Evolutionary conservation across 2,888 invertebrate genomes (phyloP), one percentile per base, ranked within the genome.

Genomic region (Augochlorella aurata): DNA sequence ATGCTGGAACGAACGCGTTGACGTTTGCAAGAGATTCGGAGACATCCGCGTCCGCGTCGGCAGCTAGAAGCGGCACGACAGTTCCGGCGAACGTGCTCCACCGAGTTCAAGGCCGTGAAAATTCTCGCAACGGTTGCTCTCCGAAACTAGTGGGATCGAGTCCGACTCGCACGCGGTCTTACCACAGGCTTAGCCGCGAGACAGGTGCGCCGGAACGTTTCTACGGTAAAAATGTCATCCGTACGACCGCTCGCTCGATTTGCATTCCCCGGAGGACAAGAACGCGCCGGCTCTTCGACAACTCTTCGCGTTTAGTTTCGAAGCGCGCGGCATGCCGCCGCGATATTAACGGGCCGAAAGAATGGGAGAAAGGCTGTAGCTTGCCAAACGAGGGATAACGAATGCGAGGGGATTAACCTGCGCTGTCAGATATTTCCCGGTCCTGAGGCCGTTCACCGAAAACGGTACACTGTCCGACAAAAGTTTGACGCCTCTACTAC

Each of bases 51-150:
- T 29, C 24, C 61, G 61, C 61, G 61, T 61, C 54, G 61, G 50
- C 71, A 7, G 5, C 38, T 38, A 7, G 38, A 38, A 5, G 5
- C 5, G 38, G 5, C 52, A 47, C 61, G 29, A 52, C 70, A 44
- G 68, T 63, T 77, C 73, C 38, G 21, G 81, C 47, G 21, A 63
- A 70, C 74, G 63, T 61, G 70, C 77, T 79, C 79, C 61, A 29
- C 21, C 78, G 70, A 75, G 83, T 85, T 85, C 84, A 85, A 82
- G 85, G 78, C 73, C 78, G 74, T 77, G 77, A 80, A 80, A 84
- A 82, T 81, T 69, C 79, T 84, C 66, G 79, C 67, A 79, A 83
- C 81, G 63, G 83, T 83, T 75, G 72, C 74, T 74, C 68, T 16
- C 49, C 50, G 54, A 44, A 76, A 65, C 47, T 70, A 54, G 63